Conservation (phyloP, 2,888 invertebrate species). For the Strigamia maritima region DNA sequence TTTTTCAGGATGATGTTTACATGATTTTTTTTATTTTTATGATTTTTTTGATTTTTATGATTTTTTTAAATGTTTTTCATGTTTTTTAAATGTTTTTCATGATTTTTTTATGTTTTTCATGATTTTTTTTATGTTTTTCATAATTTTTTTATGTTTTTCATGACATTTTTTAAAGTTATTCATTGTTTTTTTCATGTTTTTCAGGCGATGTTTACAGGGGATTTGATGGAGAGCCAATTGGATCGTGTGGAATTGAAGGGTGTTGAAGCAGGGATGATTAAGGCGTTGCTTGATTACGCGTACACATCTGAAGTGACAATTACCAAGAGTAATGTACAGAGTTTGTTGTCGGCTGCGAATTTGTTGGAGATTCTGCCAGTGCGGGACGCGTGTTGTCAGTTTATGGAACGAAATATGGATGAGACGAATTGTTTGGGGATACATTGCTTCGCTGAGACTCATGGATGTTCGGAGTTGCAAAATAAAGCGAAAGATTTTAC, state of each 20-base stretch:
- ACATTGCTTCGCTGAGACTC: conserved; percentile 57
- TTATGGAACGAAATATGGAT: conserved; percentile 55
- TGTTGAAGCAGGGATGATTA: conserved; percentile 53
- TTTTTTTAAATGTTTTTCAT: too few species aligned
- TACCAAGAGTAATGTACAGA: conserved; percentile 54
- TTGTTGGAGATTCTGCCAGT: conserved; percentile 53
- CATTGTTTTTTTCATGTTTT: conserved; percentile 39
- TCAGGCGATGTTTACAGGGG: conserved; percentile 54
- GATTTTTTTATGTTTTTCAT: too few species aligned
- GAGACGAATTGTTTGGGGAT: conserved; percentile 56
- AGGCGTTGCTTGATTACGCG: conserved; percentile 54
- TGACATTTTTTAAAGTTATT: background rate
- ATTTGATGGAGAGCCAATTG: conserved; percentile 54
- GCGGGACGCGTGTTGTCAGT: conserved; percentile 54
- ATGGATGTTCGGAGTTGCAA: conserved; percentile 55
- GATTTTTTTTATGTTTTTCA: background rate
- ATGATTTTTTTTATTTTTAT: too few species aligned
- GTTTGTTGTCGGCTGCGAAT: conserved; percentile 54
- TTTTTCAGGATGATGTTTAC: too few species aligned
- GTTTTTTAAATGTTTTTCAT: too few species aligned
- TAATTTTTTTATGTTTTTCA: background rate
- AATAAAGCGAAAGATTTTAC: conserved; percentile 54
- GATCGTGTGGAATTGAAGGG: conserved; percentile 53
- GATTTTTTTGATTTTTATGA: too few species aligned
- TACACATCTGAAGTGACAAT: conserved; percentile 53